These are phyloP conservation scores for Cavia aperea DNA, from an alignment of 2,113 vertebrate species.

Conservation along the genomic window DNA sequence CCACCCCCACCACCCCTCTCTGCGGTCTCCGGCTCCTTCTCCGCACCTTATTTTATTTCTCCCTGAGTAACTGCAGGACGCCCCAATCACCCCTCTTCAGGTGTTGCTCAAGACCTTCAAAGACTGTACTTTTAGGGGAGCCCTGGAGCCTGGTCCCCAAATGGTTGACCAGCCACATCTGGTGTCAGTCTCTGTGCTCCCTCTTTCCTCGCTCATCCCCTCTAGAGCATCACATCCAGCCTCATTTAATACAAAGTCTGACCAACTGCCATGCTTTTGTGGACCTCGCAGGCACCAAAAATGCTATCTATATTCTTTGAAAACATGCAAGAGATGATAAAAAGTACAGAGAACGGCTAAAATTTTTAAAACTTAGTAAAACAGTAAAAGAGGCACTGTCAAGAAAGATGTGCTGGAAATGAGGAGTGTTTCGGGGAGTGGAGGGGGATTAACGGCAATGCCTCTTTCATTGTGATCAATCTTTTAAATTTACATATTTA, in stretches of 20 bases:
- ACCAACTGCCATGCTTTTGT: neutral
- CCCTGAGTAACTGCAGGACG: neutral
- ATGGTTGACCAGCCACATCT: neutral
- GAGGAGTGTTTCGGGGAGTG: neutral
- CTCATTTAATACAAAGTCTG: neutral
- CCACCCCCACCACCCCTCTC: neutral
- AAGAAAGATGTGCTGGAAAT: neutral
- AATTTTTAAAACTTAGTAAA: neutral
- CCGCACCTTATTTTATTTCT: neutral
- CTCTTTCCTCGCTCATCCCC: neutral
- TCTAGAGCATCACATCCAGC: neutral
- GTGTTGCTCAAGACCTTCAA: neutral
- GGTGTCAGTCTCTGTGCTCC: neutral
- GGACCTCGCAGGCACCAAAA: neutral
- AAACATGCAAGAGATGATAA: neutral
- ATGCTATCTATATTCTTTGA: neutral
- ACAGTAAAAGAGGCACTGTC: neutral
- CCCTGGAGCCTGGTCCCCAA: neutral
- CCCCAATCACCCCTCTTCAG: neutral
- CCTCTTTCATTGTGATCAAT: neutral
- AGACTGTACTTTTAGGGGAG: neutral
- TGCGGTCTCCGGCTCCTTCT: neutral
- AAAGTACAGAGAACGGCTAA: neutral
- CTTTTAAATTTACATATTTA: neutral
- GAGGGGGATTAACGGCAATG: neutral